Conservation (phyloP, 2,888 invertebrate species). For the Agonopterix alstromeriana region DNA sequence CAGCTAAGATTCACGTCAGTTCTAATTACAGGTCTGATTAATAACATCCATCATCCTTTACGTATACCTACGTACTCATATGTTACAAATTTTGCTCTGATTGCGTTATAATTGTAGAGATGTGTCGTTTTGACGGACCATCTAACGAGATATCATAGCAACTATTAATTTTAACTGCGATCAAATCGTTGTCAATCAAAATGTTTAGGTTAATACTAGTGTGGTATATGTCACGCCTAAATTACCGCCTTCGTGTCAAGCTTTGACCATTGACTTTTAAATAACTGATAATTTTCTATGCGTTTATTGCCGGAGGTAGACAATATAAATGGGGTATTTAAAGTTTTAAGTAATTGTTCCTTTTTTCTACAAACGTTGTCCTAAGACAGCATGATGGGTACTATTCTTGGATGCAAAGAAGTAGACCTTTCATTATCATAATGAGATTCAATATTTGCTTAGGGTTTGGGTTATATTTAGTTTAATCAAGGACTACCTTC, state of each 20-base stretch:
- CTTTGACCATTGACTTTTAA: too few species aligned
- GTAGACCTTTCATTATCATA: too few species aligned
- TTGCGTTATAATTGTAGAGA: slow-evolving; percentile 65
- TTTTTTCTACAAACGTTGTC: too few species aligned
- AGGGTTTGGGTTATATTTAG: too few species aligned
- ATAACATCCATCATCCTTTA: slow-evolving; percentile 40
- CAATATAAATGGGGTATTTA: too few species aligned
- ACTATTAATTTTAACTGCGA: slow-evolving; percentile 3
- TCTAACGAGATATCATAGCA: not conserved
- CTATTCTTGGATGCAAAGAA: too few species aligned
- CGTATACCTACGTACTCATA: not conserved
- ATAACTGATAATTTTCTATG: too few species aligned
- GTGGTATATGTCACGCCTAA: not conserved
- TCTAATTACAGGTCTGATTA: slow-evolving; percentile 53
- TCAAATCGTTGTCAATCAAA: slow-evolving; percentile 7
- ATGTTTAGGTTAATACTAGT: not conserved
- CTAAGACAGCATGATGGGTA: too few species aligned
- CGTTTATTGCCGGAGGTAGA: too few species aligned
- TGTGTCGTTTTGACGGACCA: slow-evolving; percentile 27
- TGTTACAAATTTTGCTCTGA: slow-evolving; percentile 37
- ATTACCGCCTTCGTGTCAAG: not conserved
- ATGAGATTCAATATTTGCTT: too few species aligned
- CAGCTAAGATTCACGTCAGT: slow-evolving; percentile 21
- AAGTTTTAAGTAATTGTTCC: too few species aligned
- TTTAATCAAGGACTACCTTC: too few species aligned